Evolutionary conservation across 2,888 invertebrate genomes (phyloP), one percentile per base, ranked within the genome.

Genomic region (Drosophila anomalata): DNA sequence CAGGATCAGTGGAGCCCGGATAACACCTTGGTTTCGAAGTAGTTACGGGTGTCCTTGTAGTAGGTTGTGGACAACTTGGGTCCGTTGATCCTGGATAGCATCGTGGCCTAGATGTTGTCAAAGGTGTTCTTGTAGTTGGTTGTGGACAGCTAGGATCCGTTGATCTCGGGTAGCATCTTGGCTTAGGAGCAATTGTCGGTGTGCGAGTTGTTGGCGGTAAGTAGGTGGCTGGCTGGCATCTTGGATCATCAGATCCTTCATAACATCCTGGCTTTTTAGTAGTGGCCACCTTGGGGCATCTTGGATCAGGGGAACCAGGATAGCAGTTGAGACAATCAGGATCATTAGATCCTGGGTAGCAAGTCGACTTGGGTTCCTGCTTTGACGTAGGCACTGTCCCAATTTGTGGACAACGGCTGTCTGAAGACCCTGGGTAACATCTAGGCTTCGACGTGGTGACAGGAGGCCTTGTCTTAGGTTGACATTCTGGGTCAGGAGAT

Each of bases 201-300:
- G 89, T 75, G 89, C 91, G 6, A 36, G 73, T 1, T 87, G 88
- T 24, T 89, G 90, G 62, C 8, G 62, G 67, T 5, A 67, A 33
- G 12, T 62, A 52, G 6, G 67, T 62, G 2, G 62, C 62, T 5
- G 67, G 62, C 11, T 51, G 50, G 11, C 68, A 68, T 9, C 5
- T 61, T 1, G 92, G 90, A 66, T 93, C 92, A 0, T 26, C 79
- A 1, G 90, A 88, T 1, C 92, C 92, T 0, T 92, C 92, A 61
- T 81, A 92, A 39, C 92, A 83, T 2, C 61, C 66, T 1, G 75
- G 66, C 47, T 36, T 57, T 3, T 47, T 17, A 1, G 79, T 68
- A 12, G 77, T 73, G 8, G 68, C 46, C 1, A 47, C 31, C n/a
- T 67, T 54, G 0, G 55, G 65, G n/a, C 65, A 66, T n/a, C 60